Evolutionary conservation across 92 coral and sea anemone species (phyloP), one percentile per base, ranked within the genome.

Genomic region (Epizoanthus illoricatus): DNA sequence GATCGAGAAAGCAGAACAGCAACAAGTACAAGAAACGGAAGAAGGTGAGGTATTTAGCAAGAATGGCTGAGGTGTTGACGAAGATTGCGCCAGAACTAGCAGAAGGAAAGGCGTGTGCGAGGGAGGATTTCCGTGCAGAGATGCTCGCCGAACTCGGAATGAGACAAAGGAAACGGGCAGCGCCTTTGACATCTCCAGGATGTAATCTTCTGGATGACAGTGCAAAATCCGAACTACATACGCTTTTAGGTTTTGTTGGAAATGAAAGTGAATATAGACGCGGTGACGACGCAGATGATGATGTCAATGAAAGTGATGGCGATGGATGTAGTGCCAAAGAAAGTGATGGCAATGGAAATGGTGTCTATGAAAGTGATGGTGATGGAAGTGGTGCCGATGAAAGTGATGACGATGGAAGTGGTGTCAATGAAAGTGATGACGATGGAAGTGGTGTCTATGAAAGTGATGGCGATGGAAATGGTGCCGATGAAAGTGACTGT

Each of bases 1-100:
- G 85, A 40, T 81, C 76, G 28, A 81, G 60, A 28, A 81, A 81
- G 76, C 76, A 69, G 66, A 81, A 81, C 57, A 81, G n/a, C 76
- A 28, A n/a, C 72, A 79, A 79, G 45, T 4, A 60, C 54, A 75
- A 75, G 41, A 75, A 75, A 39, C 10, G 67, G 81, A 81, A 81
- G 54, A 81, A 33, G 39, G 52, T 60, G 52, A 33, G 85, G 52
- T 20, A 43, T 69, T 47, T 69, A 5, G 45, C 20, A 61, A 81
- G 76, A 43, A 81, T 18, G 19, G 49, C 54, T 40, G 76, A 81
- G 57, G 60, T 81, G 23, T 43, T 80, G 65, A 80, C 8, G 61
- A 81, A 80, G 19, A 80, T 67, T 80, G 76, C 71, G 36, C 75
- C 85, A 17, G 75, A 28, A 40, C 66, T 80, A 8, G 15, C 65